phyloP scores from a whole-genome alignment of 2,797 vertebrate genomes.

The Lemur catta region DNA sequence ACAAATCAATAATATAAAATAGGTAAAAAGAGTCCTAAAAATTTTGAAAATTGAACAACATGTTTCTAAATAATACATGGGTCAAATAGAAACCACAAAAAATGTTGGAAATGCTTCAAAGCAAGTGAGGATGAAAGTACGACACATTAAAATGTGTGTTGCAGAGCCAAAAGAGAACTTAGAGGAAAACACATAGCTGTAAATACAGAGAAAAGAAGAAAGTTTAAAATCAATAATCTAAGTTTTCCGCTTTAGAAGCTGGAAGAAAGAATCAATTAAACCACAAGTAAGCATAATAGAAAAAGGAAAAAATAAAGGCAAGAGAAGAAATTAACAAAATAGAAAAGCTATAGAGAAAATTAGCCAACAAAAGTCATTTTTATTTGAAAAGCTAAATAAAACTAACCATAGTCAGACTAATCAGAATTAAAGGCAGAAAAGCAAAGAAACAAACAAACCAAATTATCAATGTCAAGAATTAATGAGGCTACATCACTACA shows the following conservation, averaged over 20 bases:
- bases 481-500: not conserved
- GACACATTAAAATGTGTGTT: not conserved
- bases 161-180: not conserved
- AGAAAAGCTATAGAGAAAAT: not conserved
- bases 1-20: not conserved
- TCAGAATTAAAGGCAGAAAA: not conserved
- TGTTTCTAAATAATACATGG: not conserved
- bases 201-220: not conserved
- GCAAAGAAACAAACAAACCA: not conserved
- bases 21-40: not conserved
- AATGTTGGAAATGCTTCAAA: not conserved
- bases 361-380: not conserved
- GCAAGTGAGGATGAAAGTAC: not conserved
- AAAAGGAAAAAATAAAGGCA: not conserved
- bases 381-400: not conserved
- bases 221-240: not conserved
- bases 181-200: not conserved
- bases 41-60: not conserved
- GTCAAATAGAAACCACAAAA: not conserved
- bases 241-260: not conserved
- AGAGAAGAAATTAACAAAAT: not conserved
- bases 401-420: not conserved
- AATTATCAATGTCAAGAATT: not conserved
- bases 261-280: not conserved
- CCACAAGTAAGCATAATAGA: not conserved